Base-by-base conservation (phyloP, 2,113 vertebrate genomes). In the Cyprinodon brontotheroides region DNA sequence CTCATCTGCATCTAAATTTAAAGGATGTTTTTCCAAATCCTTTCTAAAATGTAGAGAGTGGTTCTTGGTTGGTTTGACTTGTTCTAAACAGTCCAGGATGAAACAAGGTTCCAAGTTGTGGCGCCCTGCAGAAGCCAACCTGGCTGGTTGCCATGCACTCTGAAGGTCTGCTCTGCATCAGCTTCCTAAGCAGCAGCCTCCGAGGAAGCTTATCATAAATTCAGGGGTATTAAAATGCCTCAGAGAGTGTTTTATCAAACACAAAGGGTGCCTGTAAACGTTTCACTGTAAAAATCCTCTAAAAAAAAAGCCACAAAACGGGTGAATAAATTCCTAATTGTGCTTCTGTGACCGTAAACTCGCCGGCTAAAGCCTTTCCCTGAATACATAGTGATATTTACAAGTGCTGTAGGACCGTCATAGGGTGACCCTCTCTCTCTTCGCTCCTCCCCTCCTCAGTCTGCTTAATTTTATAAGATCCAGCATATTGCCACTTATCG, bases 381-480 rank as follows among this genome's bases (percentile, higher is more conserved):
- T 81, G 73, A 77, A 83, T 66, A 73, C 68, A 81, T 76, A 70
- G 68, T 79, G 75, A 83, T 87, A 86, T 92, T 90, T 86, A 87
- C 78, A 85, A 89, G 89, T 68, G 80, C 83, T 65, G 37, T 57
- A 76, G 74, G 79, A 72, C 73, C 65, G 61, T 80, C 75, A 72
- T 60, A 39, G 48, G 3, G 61, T 50, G 71, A 68, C 71, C 80
- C 81, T 71, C 80, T 4, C 4, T 61, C 59, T 29, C 59, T 17
- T 64, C 73, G 65, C 75, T 68, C 76, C 73, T 71, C 77, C 74
- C 50, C 72, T 50, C 78, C 87, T 80, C 79, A 83, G 83, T 89
- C 91, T 88, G 86, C 90, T 94, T 94, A 89, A 92, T 93, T 93
- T 91, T 86, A 93, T 90, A 92, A 93, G 90, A 93, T 91, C 86